Percentiles rank a stretch among this genome's conserved stretches.
Conservation (phyloP, 1,140 invertebrate species). For the Lasioglossum baleicum region DNA sequence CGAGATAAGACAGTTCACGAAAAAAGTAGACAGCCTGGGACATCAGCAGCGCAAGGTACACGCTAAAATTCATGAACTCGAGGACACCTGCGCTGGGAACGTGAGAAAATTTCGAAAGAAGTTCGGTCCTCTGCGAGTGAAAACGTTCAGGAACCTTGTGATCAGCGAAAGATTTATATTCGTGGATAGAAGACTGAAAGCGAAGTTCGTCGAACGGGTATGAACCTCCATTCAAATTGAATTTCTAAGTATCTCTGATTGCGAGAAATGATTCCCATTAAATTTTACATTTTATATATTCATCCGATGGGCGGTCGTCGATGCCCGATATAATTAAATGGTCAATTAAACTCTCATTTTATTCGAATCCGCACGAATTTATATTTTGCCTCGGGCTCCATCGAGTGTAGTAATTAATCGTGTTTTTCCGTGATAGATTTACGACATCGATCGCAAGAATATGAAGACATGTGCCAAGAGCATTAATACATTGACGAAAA, state of each 20-base stretch:
- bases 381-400: too few relatives aligned
- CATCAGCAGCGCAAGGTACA: slow-evolving; percentile 52
- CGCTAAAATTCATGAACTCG: slow-evolving; percentile 55
- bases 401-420: background rate
- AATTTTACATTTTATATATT: too few relatives aligned
- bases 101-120: slow-evolving; percentile 54
- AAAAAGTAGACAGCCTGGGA: slow-evolving; percentile 54
- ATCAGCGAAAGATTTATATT: slow-evolving; percentile 61
- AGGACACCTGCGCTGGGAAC: slow-evolving; percentile 32
- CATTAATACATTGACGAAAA: slow-evolving; percentile 13
- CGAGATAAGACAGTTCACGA: slow-evolving; percentile 51
- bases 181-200: slow-evolving; percentile 56
- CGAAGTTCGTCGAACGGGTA: slow-evolving; percentile 57
- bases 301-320: too few relatives aligned
- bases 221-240: background rate
- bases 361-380: too few relatives aligned
- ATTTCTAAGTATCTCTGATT: background rate
- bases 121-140: slow-evolving; percentile 53
- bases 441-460: slow-evolving; percentile 59
- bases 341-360: too few relatives aligned
- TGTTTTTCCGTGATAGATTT: slow-evolving; percentile 40
- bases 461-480: slow-evolving; percentile 44
- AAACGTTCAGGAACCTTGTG: slow-evolving; percentile 61
- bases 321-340: too few relatives aligned
- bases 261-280: too few relatives aligned